Evolutionary conservation across 2,113 vertebrate species (phyloP), one percentile per base, ranked within the genome.

Genomic region (Elachura formosa): DNA sequence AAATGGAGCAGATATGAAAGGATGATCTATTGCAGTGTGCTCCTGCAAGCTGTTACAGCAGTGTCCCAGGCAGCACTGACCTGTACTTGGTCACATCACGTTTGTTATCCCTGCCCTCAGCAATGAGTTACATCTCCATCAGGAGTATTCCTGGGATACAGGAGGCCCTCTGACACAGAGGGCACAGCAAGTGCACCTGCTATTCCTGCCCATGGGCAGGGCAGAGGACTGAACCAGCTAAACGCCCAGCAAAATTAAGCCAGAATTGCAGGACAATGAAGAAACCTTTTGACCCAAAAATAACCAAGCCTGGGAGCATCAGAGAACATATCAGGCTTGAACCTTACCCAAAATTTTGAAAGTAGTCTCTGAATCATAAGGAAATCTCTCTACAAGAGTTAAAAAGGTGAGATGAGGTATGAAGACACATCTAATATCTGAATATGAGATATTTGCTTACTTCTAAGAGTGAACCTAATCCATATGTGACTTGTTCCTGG

Each of bases 11-110:
- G 84, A 20, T 63, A 91, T 75, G 74, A 85, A 85, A 76, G 71
- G 33, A 85, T 93, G 84, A 94, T 92, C 31, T 85, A 96, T 79
- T n/a, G 66, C 77, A 38, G 36, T 2, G 51, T 67, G 34, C 73
- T 81, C 46, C 89, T 74, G 59, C 93, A 88, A 90, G 89, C 89
- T 96, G 72, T 61, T 90, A 23, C 59, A 52, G 86, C 68, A 58
- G 41, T 22, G 58, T 41, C 86, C 67, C 4, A 4, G 13, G 63
- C 38, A 80, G 55, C 68, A 13, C 12, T 24, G 67, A 54, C 72
- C 75, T 73, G 76, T 12, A 4, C 41, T 11, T 18, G 55, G 85
- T 43, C 93, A 87, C 78, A 73, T 11, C 49, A 38, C 34, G 29
- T 58, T 22, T 71, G 82, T 38, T 59, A 55, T 31, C 34, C 0